Conservation (phyloP, 2,888 invertebrate genomes). For the Thelaira solivaga region DNA sequence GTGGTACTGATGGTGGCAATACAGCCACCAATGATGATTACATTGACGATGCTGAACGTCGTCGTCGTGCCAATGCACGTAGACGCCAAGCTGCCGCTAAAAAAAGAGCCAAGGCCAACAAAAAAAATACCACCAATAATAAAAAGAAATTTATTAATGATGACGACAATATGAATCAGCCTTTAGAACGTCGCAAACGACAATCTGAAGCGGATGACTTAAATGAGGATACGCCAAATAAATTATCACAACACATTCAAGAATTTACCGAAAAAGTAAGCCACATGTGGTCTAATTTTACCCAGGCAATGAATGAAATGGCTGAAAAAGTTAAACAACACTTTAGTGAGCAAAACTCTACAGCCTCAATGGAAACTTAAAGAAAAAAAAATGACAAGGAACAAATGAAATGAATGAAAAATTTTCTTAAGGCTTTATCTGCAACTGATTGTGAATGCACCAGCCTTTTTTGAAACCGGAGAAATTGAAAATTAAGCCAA, state of each 20-base stretch:
- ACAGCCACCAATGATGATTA: background rate
- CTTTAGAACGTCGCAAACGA: constrained; percentile 59
- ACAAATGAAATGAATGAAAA: no score
- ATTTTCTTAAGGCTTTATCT: no score
- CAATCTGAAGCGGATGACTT: constrained; percentile 61
- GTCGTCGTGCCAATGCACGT: constrained; percentile 38
- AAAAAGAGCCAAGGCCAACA: constrained; percentile 27
- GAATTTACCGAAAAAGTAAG: constrained; percentile 62
- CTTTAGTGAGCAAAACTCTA: constrained; percentile 45
- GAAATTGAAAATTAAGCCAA: no score
- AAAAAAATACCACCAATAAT: constrained; percentile 56
- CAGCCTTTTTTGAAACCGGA: no score
- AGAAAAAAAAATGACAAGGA: background rate
- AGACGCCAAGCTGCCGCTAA: constrained; percentile 62
- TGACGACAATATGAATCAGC: background rate
- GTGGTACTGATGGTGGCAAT: constrained; percentile 3
- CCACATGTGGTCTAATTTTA: constrained; percentile 62
- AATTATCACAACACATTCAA: constrained; percentile 24
- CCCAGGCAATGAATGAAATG: constrained; percentile 63
- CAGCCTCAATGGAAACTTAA: background rate
- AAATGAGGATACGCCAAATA: constrained; percentile 1
- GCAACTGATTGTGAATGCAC: no score
- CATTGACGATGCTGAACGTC: constrained; percentile 59
- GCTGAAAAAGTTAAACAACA: constrained; percentile 64
- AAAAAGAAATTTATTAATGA: constrained; percentile 37